Evolutionary conservation across 2,113 vertebrate species (phyloP).

Genomic region (Pelvicachromis taeniatus): DNA sequence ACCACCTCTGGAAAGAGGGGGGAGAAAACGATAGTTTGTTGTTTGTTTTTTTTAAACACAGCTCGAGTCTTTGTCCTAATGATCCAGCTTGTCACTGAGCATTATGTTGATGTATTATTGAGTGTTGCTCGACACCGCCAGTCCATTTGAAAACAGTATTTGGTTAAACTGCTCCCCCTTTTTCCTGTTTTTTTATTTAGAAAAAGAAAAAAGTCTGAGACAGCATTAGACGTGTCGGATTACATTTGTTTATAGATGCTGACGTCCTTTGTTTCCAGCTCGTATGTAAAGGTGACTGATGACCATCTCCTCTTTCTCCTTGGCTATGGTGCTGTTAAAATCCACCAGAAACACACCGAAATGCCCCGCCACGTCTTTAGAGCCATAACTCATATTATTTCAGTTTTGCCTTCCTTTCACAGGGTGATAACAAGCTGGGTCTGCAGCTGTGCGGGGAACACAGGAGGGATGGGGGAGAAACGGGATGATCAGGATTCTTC

Average conservation of each 20-base stretch:
- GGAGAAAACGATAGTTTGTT: constrained; percentile 14
- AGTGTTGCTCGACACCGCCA: constrained; percentile 57
- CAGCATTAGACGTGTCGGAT: constrained; percentile 30
- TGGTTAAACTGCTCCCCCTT: constrained; percentile 59
- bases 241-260: constrained; percentile 25
- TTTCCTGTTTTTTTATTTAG: not conserved
- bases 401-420: constrained; percentile 1
- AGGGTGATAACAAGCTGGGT: constrained; percentile 24
- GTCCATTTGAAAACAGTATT: constrained; percentile 68
- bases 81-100: constrained; percentile 33
- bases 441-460: constrained; percentile 27
- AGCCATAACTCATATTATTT: not conserved
- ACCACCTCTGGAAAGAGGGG: constrained; percentile 42
- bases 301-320: not conserved
- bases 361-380: not conserved
- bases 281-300: not conserved
- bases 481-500: constrained; percentile 82
- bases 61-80: constrained; percentile 30
- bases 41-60: constrained; percentile 21
- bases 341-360: constrained; percentile 22
- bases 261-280: constrained; percentile 26
- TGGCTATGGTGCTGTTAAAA: constrained; percentile 12
- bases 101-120: constrained; percentile 26
- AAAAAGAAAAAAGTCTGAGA: constrained; percentile 23
- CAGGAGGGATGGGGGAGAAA: not conserved